Evolutionary conservation across 2,113 vertebrate species (phyloP), one percentile per base, ranked within the genome.

Genomic region (Gambusia holbrooki): DNA sequence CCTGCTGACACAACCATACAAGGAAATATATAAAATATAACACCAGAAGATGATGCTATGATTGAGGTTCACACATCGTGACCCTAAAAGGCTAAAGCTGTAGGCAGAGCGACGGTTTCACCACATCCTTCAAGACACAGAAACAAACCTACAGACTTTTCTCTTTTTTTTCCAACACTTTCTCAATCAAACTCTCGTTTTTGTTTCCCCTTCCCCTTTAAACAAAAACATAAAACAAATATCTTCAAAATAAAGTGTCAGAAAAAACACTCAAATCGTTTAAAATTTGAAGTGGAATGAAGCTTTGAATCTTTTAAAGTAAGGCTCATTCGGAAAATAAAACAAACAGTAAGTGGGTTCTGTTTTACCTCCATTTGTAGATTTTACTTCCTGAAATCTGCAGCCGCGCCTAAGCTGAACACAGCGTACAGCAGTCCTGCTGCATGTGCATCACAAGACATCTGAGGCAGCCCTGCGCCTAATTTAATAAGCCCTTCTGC

Each of bases 401-500:
- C 74, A 88, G 90, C 91, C 84, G 80, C 84, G 71, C 85, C 88
- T 89, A 54, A 84, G 58, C 80, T 77, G 71, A 60, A 70, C 75
- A 71, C 42, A 45, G 17, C 58, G 2, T 13, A 27, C 17, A 27
- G 64, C 51, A 32, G 51, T 70, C 77, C 28, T 73, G 83, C 79
- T 83, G 76, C 74, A 86, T 85, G 83, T 76, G 88, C 81, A 92
- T 93, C 89, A 92, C 88, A 88, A 93, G 92, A 91, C 85, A 79
- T 67, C 82, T 80, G 45, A 14, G 69, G 74, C 75, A 62, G 66
- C 60, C 72, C 81, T 76, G 40, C 22, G 22, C 2, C 73, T 91
- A 92, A 92, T 88, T 78, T 62, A 90, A 92, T 91, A 83, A 93
- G 51, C 35, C 77, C 76, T 78, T 80, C n/a, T 79, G 79, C 77